These are phyloP conservation scores for Apotomis betuletana DNA, from an alignment of 2,888 invertebrate genomes.

Conservation along the genomic window DNA sequence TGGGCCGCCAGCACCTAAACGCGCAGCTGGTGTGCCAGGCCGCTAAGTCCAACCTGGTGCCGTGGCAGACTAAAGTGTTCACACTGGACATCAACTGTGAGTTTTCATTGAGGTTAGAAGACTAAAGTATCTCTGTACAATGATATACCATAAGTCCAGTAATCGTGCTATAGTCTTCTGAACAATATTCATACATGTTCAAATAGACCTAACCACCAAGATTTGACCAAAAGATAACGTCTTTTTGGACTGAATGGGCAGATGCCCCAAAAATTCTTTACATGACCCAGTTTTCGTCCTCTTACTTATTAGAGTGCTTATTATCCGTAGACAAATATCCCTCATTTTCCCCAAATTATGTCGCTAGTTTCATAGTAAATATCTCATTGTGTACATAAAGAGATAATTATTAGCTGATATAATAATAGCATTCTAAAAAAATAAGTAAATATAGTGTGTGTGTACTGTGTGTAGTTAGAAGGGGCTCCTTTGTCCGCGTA, in stretches of 20 bases:
- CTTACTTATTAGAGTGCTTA: background rate
- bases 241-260: background rate
- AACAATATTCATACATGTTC: background rate
- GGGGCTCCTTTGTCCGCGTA: too few species aligned
- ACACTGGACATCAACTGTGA: slow-evolving; percentile 94
- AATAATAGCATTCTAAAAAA: background rate
- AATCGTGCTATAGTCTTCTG: too few species aligned
- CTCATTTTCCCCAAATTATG: background rate
- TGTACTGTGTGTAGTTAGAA: too few species aligned
- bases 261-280: background rate
- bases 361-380: background rate
- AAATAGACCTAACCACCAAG: background rate
- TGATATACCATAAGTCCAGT: background rate
- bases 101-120: slow-evolving; percentile 65
- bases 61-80: slow-evolving; percentile 90
- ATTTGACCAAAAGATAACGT: background rate
- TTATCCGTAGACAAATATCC: background rate
- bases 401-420: background rate
- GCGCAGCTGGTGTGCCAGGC: slow-evolving; percentile 93
- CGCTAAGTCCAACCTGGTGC: slow-evolving; percentile 92
- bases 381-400: background rate
- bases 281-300: background rate
- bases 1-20: slow-evolving; percentile 92
- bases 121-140: too few species aligned
- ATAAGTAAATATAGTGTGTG: too few species aligned